Conservation (phyloP, 2,797 vertebrate genomes). For the Betta splendens region DNA sequence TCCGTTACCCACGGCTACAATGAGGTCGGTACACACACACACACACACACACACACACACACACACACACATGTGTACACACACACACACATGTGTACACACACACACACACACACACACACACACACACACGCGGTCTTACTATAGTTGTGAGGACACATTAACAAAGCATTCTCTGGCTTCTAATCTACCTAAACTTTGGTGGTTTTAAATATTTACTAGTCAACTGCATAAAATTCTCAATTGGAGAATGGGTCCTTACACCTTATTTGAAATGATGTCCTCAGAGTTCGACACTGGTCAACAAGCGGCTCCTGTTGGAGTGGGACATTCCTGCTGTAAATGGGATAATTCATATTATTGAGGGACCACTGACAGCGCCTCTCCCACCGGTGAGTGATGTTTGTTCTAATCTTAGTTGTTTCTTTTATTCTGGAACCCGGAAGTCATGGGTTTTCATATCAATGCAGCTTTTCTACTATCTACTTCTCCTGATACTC, state of each 20-base stretch:
- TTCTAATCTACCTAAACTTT: not conserved
- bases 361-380: slow-evolving; percentile 84
- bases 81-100: not conserved
- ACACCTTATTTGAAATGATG: not conserved
- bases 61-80: not conserved
- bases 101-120: not conserved
- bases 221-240: not conserved
- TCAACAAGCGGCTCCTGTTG: slow-evolving; percentile 83
- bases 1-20: slow-evolving; percentile 61
- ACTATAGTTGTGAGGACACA: not conserved
- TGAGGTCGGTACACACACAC: slow-evolving; percentile 45
- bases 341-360: slow-evolving; percentile 93
- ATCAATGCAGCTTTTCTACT: too few species aligned
- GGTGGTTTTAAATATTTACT: not conserved
- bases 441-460: not conserved
- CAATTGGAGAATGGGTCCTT: too few species aligned
- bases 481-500: too few species aligned
- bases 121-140: not conserved
- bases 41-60: not conserved
- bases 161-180: not conserved
- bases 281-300: slow-evolving; percentile 71
- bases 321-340: slow-evolving; percentile 90
- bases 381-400: slow-evolving; percentile 75
- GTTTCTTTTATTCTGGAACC: not conserved
- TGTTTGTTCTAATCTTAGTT: not conserved